Base-by-base conservation (phyloP, 2,113 vertebrate species). In the Takifugu bimaculatus region DNA sequence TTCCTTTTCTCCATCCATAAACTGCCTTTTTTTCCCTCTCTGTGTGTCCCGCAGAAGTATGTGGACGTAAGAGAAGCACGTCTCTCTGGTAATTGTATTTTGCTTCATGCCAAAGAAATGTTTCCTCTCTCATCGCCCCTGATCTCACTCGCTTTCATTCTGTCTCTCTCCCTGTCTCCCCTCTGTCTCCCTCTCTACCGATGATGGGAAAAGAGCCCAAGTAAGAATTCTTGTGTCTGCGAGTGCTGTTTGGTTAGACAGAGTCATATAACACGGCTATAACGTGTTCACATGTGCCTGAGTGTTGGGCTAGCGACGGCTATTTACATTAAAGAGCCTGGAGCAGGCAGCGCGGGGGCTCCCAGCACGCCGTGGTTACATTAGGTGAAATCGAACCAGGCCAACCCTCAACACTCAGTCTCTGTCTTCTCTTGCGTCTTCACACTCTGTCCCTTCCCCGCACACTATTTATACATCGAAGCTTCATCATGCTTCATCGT, bases 161-260 rank as follows among this genome's bases (percentile, higher is more conserved):
- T 71, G 55, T 49, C 47, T 65, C 56, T 43, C 58, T 61, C 32
- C 61, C 61, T 50, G 42, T 43, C 57, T 50, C 56, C 42, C 52
- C 45, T n/a, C 44, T 26, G 43, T 65, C 77, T 73, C 68, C 63
- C 67, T 68, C 20, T 20, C 20, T 20, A 1, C 14, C 3, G 49
- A 63, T 78, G 85, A 87, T 83, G 85, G 84, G 81, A 85, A 87
- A 81, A 43, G 77, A 74, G 68, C 69, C 39, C 20, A 39, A 73
- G 77, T 68, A 80, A 80, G 85, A 82, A 81, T 88, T 80, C 77
- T 53, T 77, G 63, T 74, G 83, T 87, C 78, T 81, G 68, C 73
- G 77, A 85, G 85, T 79, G 70, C 82, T 88, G 86, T 89, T 90
- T 88, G 63, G 81, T 89, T 87, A 85, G 80, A 85, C 74, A 86